phyloP scores from a whole-genome alignment of 2,797 vertebrate genomes.

The Sebastes hubbsi region DNA sequence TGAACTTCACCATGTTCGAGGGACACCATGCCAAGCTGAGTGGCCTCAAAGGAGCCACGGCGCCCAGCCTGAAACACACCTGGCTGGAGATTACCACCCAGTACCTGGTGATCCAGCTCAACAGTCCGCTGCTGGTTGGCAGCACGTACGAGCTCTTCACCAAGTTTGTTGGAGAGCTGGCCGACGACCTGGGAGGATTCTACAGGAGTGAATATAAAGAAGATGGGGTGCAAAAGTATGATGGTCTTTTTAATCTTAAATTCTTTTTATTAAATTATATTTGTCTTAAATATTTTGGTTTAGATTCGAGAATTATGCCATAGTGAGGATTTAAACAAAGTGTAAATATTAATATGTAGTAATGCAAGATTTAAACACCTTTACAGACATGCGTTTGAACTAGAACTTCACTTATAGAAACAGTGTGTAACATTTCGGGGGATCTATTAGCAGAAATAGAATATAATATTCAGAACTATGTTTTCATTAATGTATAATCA shows the following conservation, averaged over 20 bases:
- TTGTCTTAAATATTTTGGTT: background rate
- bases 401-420: no score
- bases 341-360: background rate
- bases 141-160: slow-evolving; percentile 80
- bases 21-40: slow-evolving; percentile 45
- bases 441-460: no score
- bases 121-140: background rate
- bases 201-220: slow-evolving; percentile 91
- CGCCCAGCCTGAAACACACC: slow-evolving; percentile 51
- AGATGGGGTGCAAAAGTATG: slow-evolving; percentile 71
- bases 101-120: slow-evolving; percentile 89
- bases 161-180: slow-evolving; percentile 85
- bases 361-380: background rate
- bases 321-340: background rate
- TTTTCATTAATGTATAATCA: no score
- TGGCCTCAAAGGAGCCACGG: fast-evolving
- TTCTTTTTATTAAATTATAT: background rate
- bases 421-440: no score
- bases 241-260: background rate
- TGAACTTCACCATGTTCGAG: slow-evolving; percentile 80
- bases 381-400: background rate
- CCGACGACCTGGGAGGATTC: slow-evolving; percentile 90
- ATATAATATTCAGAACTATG: no score
- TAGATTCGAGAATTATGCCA: background rate
- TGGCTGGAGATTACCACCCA: slow-evolving; percentile 81